Conservation (phyloP, 1,140 invertebrate species). For the Harpegnathos saltator region DNA sequence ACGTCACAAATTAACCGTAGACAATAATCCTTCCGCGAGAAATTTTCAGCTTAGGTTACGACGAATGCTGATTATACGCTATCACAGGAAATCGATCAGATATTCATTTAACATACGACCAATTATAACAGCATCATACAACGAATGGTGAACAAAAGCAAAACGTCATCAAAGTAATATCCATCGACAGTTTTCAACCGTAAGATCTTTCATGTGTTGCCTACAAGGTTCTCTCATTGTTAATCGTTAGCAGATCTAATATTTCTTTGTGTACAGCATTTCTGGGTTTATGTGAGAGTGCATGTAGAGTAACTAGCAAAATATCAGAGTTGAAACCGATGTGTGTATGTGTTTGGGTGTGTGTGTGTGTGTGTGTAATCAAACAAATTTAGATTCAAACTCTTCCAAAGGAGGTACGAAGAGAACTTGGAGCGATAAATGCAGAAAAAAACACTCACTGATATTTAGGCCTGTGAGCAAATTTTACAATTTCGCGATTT, state of each 20-base stretch:
- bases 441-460: slow-evolving; percentile 28
- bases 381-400: slow-evolving; percentile 17
- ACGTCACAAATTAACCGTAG: slow-evolving; percentile 39
- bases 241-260: slow-evolving; percentile 47
- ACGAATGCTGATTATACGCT: slow-evolving; percentile 60
- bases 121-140: slow-evolving; percentile 29
- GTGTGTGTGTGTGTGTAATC: slow-evolving; percentile 13
- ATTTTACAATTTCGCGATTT: not conserved
- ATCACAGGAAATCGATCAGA: slow-evolving; percentile 58
- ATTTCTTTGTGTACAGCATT: slow-evolving; percentile 28
- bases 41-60: slow-evolving; percentile 40
- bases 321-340: slow-evolving; percentile 28
- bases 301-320: slow-evolving; percentile 5
- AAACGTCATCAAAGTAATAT: slow-evolving; percentile 51
- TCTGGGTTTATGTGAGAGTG: slow-evolving; percentile 24
- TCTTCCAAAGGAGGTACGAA: slow-evolving; percentile 12
- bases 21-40: slow-evolving; percentile 38
- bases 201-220: slow-evolving; percentile 48
- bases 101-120: slow-evolving; percentile 42
- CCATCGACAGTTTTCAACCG: slow-evolving; percentile 47
- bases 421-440: slow-evolving; percentile 50
- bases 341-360: slow-evolving; percentile 20
- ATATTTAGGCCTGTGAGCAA: slow-evolving; percentile 2
- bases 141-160: slow-evolving; percentile 34
- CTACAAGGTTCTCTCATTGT: slow-evolving; percentile 13